Conservation (phyloP, 2,113 vertebrate genomes). For the Mellivora capensis region DNA sequence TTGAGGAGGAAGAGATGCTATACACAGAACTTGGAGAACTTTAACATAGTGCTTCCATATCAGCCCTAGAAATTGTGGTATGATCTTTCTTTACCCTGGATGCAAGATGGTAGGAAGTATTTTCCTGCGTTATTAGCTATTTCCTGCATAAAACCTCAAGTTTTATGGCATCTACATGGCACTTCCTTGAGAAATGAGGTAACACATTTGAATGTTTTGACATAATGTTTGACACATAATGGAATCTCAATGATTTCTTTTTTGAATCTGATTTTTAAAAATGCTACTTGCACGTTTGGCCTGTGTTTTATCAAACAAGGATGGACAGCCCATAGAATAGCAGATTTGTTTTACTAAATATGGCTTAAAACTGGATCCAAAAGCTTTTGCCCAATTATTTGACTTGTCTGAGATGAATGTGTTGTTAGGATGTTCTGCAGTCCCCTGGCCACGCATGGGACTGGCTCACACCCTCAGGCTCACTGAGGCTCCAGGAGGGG, state of each 20-base stretch:
- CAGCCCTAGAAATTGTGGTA: neutral
- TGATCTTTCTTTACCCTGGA: neutral
- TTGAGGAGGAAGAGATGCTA: neutral
- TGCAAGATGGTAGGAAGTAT: no score
- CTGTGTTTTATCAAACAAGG: neutral
- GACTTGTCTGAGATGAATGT: neutral
- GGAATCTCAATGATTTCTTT: neutral
- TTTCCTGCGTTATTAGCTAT: neutral
- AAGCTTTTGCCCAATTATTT: neutral
- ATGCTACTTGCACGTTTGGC: no score
- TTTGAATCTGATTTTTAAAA: neutral
- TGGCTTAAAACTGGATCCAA: neutral
- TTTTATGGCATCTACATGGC: neutral
- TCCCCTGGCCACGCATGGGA: no score
- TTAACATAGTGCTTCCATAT: neutral
- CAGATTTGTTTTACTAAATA: neutral
- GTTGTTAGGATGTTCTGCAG: neutral
- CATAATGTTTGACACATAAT: neutral
- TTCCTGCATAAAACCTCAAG: neutral
- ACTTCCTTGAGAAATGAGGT: neutral
- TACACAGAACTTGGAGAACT: neutral
- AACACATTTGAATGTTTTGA: neutral
- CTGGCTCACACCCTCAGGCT: neutral
- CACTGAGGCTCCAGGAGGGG: fast-evolving
- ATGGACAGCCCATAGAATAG: neutral